Evolutionary conservation across 2,113 vertebrate genomes (phyloP).

Genomic region (Neoarius graeffei): DNA sequence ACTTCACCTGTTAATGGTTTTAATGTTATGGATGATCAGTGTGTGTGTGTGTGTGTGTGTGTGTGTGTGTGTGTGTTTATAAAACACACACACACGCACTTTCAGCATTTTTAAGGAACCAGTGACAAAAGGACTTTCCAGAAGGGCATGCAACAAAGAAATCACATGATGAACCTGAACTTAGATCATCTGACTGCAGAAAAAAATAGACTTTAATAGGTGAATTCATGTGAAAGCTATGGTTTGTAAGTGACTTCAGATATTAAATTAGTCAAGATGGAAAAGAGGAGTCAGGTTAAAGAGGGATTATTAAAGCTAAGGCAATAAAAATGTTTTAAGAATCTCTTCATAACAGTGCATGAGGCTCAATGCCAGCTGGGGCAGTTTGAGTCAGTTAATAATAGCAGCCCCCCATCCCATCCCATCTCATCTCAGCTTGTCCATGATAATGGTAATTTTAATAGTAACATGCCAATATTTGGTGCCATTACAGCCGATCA

Average conservation of each 20-base stretch:
- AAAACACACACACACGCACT: neutral
- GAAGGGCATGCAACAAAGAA: neutral
- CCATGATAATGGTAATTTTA: neutral
- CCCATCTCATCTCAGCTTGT: neutral
- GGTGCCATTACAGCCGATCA: neutral
- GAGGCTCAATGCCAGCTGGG: neutral
- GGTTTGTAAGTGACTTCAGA: neutral
- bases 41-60: no score
- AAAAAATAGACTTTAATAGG: neutral
- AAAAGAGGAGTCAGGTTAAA: neutral
- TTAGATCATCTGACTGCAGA: neutral
- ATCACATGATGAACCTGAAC: neutral
- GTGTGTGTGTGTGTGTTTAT: no score
- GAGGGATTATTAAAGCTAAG: constrained; percentile 4
- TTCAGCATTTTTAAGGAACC: neutral
- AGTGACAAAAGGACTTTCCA: neutral
- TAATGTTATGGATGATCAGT: no score
- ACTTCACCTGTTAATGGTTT: no score
- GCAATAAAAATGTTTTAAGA: neutral
- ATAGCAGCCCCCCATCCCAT: neutral
- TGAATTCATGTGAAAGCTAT: neutral
- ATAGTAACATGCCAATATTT: neutral
- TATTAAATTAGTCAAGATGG: constrained; percentile 1
- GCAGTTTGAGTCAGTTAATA: neutral
- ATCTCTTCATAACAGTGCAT: neutral